Evolutionary conservation across 2,888 invertebrate genomes (phyloP).

Genomic region (Pseudococcus longispinus): DNA sequence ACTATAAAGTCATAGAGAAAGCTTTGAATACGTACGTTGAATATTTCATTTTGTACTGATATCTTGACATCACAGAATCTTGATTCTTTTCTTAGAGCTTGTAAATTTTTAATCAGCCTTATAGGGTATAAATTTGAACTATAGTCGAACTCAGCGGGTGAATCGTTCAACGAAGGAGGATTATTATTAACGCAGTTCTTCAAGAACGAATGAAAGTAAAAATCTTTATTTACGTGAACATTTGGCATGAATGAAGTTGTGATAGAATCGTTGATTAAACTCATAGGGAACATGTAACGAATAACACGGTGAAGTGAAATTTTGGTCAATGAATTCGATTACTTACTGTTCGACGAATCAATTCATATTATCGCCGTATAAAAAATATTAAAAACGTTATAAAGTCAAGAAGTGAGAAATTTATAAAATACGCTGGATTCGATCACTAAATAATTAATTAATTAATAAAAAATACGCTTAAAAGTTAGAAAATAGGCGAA

Average conservation of each 20-base stretch:
- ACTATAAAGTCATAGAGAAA: neutral
- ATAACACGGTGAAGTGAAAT: neutral
- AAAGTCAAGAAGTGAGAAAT: neutral
- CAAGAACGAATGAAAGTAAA: conserved; percentile 12
- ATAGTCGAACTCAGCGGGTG: conserved; percentile 21
- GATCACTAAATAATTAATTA: neutral
- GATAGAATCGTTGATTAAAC: neutral
- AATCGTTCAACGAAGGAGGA: conserved; percentile 26
- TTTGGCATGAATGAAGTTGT: neutral
- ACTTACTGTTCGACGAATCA: neutral
- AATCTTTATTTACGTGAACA: conserved; percentile 15
- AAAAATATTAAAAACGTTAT: neutral
- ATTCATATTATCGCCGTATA: neutral
- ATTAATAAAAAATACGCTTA: conserved; percentile 22
- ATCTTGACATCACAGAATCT: conserved; percentile 53
- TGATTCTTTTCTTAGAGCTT: conserved; percentile 47
- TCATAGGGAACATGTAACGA: neutral
- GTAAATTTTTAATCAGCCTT: conserved; percentile 47
- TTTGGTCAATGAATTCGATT: neutral
- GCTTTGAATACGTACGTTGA: conserved; percentile 10
- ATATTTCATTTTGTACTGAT: conserved; percentile 51
- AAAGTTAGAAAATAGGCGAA: conserved; percentile 4
- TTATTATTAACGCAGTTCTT: conserved; percentile 21
- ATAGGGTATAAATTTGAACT: conserved; percentile 36
- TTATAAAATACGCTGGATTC: neutral